phyloP scores from a whole-genome alignment of 2,888 invertebrate genomes.

The Drosophila conformis region DNA sequence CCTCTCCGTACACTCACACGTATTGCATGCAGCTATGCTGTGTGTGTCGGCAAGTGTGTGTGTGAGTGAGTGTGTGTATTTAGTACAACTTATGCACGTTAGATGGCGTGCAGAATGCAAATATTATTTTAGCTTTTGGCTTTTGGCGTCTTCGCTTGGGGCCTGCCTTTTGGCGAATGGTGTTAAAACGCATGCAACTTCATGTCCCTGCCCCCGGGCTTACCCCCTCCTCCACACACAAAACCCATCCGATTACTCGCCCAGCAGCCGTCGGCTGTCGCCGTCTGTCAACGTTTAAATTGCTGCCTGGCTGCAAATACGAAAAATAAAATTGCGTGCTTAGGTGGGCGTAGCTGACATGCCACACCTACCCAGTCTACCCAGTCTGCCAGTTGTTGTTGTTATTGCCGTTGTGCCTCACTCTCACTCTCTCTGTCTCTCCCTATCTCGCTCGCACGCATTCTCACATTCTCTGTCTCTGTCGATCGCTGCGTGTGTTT shows the following conservation, averaged over 20 bases:
- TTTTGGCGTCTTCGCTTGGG: constrained; percentile 60
- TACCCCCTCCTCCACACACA: not conserved
- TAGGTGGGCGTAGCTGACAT: constrained; percentile 79
- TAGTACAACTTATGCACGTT: constrained; percentile 68
- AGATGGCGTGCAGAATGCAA: constrained; percentile 81
- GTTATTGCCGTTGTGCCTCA: not conserved
- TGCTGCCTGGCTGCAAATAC: constrained; percentile 68
- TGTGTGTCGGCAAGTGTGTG: constrained; percentile 5
- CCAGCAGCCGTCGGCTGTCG: constrained; percentile 66
- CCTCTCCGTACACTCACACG: not conserved
- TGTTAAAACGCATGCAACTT: constrained; percentile 79
- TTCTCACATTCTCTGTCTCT: constrained; percentile 3
- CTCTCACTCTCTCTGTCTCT: not conserved
- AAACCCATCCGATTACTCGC: constrained; percentile 11
- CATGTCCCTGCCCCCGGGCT: not conserved
- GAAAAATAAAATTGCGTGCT: constrained; percentile 69
- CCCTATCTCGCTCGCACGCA: constrained; percentile 11
- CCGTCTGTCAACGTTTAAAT: constrained; percentile 78
- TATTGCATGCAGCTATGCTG: constrained; percentile 36
- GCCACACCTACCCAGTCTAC: constrained; percentile 65
- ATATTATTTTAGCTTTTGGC: constrained; percentile 78
- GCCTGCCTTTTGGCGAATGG: constrained; percentile 65
- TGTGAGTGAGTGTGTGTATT: constrained; percentile 46
- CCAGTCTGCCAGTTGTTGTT: constrained; percentile 25
- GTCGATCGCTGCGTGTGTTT: constrained; percentile 20